Percentiles rank a stretch among this genome's conserved stretches.
Evolutionary conservation across 2,888 invertebrate species (phyloP).

Genomic region (Drosophila falleni): DNA sequence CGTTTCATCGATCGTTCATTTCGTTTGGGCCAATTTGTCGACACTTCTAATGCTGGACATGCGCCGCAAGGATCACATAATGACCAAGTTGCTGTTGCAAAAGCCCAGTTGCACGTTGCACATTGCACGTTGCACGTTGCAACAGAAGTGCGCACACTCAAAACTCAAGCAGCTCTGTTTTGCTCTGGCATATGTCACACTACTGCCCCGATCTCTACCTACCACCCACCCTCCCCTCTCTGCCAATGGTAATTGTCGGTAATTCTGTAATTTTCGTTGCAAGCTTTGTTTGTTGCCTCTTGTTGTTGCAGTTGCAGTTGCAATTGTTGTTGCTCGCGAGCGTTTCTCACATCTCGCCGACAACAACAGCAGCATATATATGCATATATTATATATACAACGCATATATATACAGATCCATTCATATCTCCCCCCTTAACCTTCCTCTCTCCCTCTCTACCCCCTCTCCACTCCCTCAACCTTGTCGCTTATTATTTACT

Average conservation of each 20-base stretch:
- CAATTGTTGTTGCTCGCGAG: conserved; percentile 14
- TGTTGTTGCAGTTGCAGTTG: conserved; percentile 18
- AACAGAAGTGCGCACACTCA: conserved; percentile 59
- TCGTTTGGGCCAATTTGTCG: conserved; percentile 72
- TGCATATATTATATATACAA: conserved; percentile 44
- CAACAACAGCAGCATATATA: conserved; percentile 33
- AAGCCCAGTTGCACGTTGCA: conserved; percentile 35
- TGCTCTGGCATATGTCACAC: conserved; percentile 60
- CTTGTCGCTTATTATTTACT: conserved; percentile 44
- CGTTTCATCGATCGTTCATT: conserved; percentile 12
- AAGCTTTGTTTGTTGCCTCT: conserved; percentile 56
- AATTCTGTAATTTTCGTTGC: conserved; percentile 76
- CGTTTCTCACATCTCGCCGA: conserved; percentile 75
- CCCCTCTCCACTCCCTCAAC: not conserved
- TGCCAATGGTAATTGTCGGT: conserved; percentile 69
- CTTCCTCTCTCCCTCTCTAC: not conserved
- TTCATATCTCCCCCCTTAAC: conserved; percentile 10
- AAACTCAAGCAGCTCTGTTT: conserved; percentile 48
- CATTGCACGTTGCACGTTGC: conserved; percentile 33
- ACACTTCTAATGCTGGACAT: conserved; percentile 74
- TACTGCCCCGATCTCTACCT: conserved; percentile 7
- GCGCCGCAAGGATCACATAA: conserved; percentile 60
- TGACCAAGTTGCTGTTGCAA: conserved; percentile 24
- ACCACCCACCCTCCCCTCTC: not conserved
- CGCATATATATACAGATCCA: conserved; percentile 10